These are phyloP conservation scores for Rallus crepitans DNA, from an alignment of 2,797 vertebrate species.

Conservation along the genomic window DNA sequence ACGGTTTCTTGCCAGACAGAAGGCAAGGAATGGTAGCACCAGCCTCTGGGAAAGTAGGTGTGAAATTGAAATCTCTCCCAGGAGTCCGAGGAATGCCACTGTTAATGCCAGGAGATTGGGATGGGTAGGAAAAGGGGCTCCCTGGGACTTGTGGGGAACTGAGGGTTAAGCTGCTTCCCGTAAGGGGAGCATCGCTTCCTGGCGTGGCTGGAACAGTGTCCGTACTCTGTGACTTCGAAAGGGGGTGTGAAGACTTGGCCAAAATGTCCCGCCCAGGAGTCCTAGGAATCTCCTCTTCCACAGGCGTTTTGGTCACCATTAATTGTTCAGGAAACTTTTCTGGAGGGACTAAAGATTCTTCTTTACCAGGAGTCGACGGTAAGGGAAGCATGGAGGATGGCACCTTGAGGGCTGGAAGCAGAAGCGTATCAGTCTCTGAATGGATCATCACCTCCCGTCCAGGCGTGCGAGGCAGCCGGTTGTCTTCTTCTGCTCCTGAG, in stretches of 20 bases:
- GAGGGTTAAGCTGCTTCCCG: conserved; percentile 87
- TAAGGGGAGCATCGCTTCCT: conserved; percentile 88
- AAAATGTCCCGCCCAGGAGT: conserved; percentile 91
- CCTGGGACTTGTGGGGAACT: conserved; percentile 92
- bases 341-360: conserved; percentile 78
- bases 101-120: conserved; percentile 91
- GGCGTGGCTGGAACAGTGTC: conserved; percentile 91
- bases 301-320: conserved; percentile 79
- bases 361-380: conserved; percentile 76
- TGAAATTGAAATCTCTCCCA: conserved; percentile 94
- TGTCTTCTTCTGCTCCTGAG: conserved; percentile 74
- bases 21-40: conserved; percentile 81
- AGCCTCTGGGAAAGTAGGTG: conserved; percentile 93
- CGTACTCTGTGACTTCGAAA: conserved; percentile 92
- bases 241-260: conserved; percentile 80
- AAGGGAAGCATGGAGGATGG: conserved; percentile 79
- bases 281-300: conserved; percentile 91
- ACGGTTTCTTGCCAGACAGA: conserved; percentile 85
- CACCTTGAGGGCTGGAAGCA: conserved; percentile 72
- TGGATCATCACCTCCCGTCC: conserved; percentile 72
- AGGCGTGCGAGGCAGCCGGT: conserved; percentile 80
- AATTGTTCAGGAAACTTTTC: conserved; percentile 79
- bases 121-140: conserved; percentile 95
- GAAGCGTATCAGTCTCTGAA: conserved; percentile 68
- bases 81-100: conserved; percentile 94